These are phyloP conservation scores for Solenopsis invicta DNA, from an alignment of 1,140 invertebrate genomes.

Conservation along the genomic window DNA sequence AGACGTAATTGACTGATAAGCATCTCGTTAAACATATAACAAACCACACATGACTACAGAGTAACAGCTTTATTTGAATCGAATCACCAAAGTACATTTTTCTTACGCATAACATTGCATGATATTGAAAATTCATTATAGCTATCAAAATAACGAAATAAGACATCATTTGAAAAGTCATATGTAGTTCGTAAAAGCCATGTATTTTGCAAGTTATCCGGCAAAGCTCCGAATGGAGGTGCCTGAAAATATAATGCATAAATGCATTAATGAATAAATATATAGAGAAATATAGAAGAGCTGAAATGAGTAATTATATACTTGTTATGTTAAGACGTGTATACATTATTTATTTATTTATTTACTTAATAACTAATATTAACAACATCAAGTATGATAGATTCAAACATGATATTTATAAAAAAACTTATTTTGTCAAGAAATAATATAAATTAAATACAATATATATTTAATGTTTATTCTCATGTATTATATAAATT, in stretches of 20 bases:
- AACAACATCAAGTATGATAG: not conserved
- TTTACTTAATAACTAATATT: no score
- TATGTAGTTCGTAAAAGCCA: slow-evolving; percentile 6
- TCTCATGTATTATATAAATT: not conserved
- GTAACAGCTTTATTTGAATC: not conserved
- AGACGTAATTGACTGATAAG: slow-evolving; percentile 12
- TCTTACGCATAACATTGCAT: not conserved
- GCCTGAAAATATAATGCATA: slow-evolving; percentile 11
- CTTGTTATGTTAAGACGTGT: not conserved
- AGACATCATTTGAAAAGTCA: not conserved
- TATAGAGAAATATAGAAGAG: not conserved
- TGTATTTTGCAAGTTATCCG: not conserved
- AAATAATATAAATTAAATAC: no score
- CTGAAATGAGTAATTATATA: not conserved
- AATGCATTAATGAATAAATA: not conserved
- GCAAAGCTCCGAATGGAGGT: slow-evolving; percentile 26
- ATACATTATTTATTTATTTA: not conserved
- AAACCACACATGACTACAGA: not conserved
- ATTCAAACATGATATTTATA: not conserved
- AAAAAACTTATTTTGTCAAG: not conserved
- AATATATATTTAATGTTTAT: not conserved
- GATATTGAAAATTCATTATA: not conserved
- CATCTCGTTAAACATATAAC: not conserved
- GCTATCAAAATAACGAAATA: not conserved
- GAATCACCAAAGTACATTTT: not conserved